phyloP scores from a whole-genome alignment of 2,888 invertebrate species.

The Dysmachus trigonus region DNA sequence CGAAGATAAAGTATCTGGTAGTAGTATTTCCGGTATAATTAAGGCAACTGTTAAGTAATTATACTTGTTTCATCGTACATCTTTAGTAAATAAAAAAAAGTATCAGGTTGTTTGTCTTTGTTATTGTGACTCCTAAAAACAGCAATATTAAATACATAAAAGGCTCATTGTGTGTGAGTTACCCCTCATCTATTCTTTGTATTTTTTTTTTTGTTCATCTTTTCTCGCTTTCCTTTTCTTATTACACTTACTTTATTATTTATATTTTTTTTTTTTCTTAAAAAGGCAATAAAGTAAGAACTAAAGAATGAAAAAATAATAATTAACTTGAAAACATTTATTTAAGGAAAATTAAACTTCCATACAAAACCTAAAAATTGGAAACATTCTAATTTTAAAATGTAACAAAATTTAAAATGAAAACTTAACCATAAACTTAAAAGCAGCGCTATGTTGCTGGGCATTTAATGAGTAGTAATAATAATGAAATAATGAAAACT shows the following conservation, averaged over 20 bases:
- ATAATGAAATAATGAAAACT: neutral
- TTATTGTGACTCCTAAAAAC: conserved; percentile 51
- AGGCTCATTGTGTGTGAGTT: conserved; percentile 46
- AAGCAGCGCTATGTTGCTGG: neutral
- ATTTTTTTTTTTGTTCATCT: neutral
- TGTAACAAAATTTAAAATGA: neutral
- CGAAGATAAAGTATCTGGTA: neutral
- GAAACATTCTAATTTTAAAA: neutral
- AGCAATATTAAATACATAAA: conserved; percentile 47
- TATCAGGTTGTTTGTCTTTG: conserved; percentile 42
- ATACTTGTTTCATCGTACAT: conserved; percentile 8
- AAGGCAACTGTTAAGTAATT: conserved; percentile 46
- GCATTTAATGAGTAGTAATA: neutral
- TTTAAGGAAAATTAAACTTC: neutral
- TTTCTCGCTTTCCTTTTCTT: conserved; percentile 1
- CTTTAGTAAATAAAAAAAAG: conserved; percentile 43
- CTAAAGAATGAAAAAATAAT: neutral
- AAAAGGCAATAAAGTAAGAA: neutral
- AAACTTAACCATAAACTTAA: neutral
- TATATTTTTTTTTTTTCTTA: neutral
- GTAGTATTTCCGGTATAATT: conserved; percentile 41
- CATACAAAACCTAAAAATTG: neutral
- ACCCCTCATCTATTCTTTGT: conserved; percentile 4
- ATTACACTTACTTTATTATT: conserved; percentile 23
- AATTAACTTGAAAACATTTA: neutral